Evolutionary conservation across 2,113 vertebrate species (phyloP).

Genomic region (Sakesphorus luctuosus): DNA sequence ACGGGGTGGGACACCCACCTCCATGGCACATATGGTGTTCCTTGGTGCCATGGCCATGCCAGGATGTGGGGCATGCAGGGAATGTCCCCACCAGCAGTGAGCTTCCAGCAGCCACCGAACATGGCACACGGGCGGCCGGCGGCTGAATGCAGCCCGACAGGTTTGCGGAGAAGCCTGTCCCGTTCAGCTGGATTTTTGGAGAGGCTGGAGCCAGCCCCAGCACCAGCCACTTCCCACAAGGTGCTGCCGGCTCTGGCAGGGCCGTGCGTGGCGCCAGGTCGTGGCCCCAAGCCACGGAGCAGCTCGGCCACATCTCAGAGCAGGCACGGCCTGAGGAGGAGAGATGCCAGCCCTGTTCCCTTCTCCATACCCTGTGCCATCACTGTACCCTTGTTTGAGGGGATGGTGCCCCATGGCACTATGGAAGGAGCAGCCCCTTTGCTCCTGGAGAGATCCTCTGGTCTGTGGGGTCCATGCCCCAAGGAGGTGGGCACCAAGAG

Average conservation of each 20-base stretch:
- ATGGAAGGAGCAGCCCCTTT: background rate
- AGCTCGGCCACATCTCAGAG: background rate
- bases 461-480: fast-evolving
- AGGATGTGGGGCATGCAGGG: fast-evolving
- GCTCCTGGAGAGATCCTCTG: background rate
- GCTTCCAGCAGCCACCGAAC: background rate
- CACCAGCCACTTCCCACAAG: constrained; percentile 9
- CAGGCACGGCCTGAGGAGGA: background rate
- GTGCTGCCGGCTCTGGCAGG: background rate
- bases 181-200: constrained; percentile 60
- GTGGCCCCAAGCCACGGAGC: background rate
- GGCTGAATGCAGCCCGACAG: constrained; percentile 26
- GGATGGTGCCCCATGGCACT: fast-evolving
- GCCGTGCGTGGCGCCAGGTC: background rate
- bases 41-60: fast-evolving
- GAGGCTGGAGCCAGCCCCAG: constrained; percentile 32
- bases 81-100: background rate
- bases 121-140: background rate
- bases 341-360: fast-evolving
- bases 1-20: fast-evolving
- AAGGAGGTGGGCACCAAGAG: background rate
- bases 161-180: constrained; percentile 15
- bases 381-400: fast-evolving
- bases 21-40: fast-evolving
- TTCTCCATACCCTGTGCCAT: fast-evolving